Evolutionary conservation across 2,888 invertebrate genomes (phyloP), one percentile per base, ranked within the genome.

Genomic region (Dicyrtomina minuta): DNA sequence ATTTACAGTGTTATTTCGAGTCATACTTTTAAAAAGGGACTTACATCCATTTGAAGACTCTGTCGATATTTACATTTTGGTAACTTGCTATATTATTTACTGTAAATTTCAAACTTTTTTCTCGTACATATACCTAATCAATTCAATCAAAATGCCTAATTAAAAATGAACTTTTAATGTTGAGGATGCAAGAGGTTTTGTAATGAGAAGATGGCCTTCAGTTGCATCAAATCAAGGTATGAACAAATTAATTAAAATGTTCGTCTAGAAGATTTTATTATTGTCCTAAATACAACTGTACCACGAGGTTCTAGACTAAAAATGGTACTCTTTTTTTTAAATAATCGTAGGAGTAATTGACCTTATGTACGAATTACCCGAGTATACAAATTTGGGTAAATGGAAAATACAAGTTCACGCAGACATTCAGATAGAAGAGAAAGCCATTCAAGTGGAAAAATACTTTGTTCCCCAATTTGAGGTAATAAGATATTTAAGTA

Each of bases 141-240:
- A n/a, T n/a, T n/a, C n/a, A n/a, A n/a, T n/a, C n/a, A n/a, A n/a
- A n/a, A n/a, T n/a, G n/a, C n/a, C n/a, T n/a, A n/a, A n/a, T n/a
- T n/a, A n/a, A n/a, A n/a, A n/a, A n/a, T n/a, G n/a, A n/a, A n/a
- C n/a, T n/a, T 55, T 64, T 39, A 58, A 59, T 53, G 62, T 73
- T 44, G 66, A 82, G 82, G 82, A 82, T 78, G 79, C 82, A 1
- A 79, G 82, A 72, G 81, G 81, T 17, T 79, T 80, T 59, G 79
- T 82, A 17, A 82, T 83, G 81, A 79, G 81, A 67, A 77, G 82
- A 61, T 83, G 82, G 82, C 79, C 81, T 15, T 82, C 82, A 4
- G 78, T 80, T 10, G 79, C 80, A 26, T 80, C 81, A 41, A 82
- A 82, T 71, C 80, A 80, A 71, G 82, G 82, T 81, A 78, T 74